Conservation (phyloP, 2,888 invertebrate species). For the Campoplex nolae region DNA sequence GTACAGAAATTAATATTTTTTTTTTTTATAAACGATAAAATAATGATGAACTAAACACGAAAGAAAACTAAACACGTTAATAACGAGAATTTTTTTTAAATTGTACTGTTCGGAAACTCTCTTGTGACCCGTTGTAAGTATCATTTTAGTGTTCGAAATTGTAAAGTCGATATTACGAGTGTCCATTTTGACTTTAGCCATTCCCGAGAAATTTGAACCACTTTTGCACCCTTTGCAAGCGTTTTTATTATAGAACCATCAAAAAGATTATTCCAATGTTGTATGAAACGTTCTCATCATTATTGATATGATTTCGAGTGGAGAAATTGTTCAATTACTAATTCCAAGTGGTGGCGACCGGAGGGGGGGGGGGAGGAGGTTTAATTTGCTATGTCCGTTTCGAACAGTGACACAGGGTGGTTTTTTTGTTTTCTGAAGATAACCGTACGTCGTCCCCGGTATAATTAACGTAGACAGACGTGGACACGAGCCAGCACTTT, state of each 20-base stretch:
- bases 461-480: constrained; percentile 81
- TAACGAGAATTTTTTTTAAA: background rate
- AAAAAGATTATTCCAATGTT: background rate
- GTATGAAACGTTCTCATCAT: background rate
- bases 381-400: constrained; percentile 54
- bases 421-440: constrained; percentile 37
- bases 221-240: background rate
- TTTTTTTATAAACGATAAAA: background rate
- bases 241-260: background rate
- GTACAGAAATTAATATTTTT: background rate
- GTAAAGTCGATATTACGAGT: background rate
- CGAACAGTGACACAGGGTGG: constrained; percentile 59
- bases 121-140: background rate
- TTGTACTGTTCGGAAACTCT: background rate
- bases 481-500: constrained; percentile 82
- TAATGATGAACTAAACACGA: too few relatives aligned
- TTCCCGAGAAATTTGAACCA: background rate
- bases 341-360: background rate
- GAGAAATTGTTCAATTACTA: background rate
- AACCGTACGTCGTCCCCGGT: constrained; percentile 66
- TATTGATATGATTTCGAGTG: constrained; percentile 1
- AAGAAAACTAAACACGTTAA: background rate
- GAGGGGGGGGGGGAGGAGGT: background rate
- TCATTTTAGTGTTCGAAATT: background rate
- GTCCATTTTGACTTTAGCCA: background rate